A percentile compares a stretch with the other conserved stretches of the same genome.
These are phyloP conservation scores for Catocala fraxini DNA, from an alignment of 2,888 invertebrate genomes.

Conservation along the genomic window DNA sequence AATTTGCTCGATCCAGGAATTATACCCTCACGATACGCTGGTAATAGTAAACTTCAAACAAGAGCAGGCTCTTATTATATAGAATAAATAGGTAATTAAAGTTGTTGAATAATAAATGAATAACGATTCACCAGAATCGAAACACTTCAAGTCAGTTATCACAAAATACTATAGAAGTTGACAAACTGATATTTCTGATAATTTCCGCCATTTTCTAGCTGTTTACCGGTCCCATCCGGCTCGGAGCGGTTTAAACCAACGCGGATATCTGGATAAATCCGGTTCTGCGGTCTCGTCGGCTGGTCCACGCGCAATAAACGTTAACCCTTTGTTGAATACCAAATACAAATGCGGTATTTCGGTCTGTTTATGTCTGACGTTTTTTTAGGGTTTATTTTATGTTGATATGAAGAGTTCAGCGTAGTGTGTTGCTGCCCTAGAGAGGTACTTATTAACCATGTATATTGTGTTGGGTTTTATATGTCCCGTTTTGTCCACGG, in stretches of 20 bases:
- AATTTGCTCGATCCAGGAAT: too few relatives aligned
- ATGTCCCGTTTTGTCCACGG: background rate
- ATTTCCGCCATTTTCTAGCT: slow-evolving; percentile 45
- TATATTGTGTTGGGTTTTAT: slow-evolving; percentile 10
- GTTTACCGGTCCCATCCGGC: slow-evolving; percentile 40
- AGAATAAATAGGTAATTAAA: too few relatives aligned
- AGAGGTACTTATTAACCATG: slow-evolving; percentile 33
- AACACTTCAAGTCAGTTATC: too few relatives aligned
- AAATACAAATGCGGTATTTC: slow-evolving; percentile 45
- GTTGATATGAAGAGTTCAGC: slow-evolving; percentile 11
- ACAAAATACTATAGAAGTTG: background rate
- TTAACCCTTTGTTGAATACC: slow-evolving; percentile 55
- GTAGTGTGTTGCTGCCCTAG: slow-evolving; percentile 5
- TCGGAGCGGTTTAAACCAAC: slow-evolving; percentile 37
- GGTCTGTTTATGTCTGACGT: slow-evolving; percentile 30
- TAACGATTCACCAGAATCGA: too few relatives aligned
- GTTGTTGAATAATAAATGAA: too few relatives aligned
- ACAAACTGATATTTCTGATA: slow-evolving; percentile 29
- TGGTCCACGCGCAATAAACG: slow-evolving; percentile 50
- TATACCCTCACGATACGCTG: too few relatives aligned
- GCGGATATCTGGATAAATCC: slow-evolving; percentile 51
- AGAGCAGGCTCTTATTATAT: too few relatives aligned
- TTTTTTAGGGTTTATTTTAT: slow-evolving; percentile 42
- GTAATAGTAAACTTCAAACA: too few relatives aligned
- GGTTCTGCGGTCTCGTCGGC: slow-evolving; percentile 46